Conservation (phyloP, 2,113 vertebrate species). For the Rutilus rutilus region DNA sequence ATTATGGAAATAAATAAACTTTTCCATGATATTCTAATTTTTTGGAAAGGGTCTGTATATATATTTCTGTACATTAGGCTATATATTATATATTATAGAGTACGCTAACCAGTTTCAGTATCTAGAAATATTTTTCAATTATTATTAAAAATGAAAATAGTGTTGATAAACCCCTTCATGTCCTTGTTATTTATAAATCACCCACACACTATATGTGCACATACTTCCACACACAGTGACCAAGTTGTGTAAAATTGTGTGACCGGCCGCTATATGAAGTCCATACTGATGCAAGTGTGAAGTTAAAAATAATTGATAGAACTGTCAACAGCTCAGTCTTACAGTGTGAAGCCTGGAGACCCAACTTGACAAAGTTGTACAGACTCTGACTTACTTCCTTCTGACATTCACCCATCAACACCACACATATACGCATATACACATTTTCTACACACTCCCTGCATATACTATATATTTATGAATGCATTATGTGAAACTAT, state of each 20-base stretch:
- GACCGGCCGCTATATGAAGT: not conserved
- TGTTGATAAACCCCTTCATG: not conserved
- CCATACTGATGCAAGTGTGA: not conserved
- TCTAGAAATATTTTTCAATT: not conserved
- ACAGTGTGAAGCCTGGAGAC: not conserved
- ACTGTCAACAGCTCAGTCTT: slow-evolving; percentile 24
- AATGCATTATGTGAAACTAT: not conserved
- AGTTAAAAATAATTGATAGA: slow-evolving; percentile 29
- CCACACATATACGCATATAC: not conserved
- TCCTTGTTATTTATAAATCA: not conserved
- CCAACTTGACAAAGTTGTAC: not conserved
- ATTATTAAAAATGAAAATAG: too few species aligned
- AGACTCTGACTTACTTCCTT: not conserved
- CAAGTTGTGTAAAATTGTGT: not conserved
- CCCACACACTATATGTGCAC: not conserved
- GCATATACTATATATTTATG: not conserved
- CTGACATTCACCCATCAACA: not conserved
- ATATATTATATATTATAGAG: too few species aligned
- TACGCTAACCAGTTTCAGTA: too few species aligned
- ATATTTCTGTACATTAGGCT: too few species aligned
- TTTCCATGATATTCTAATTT: too few species aligned
- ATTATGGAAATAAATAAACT: too few species aligned
- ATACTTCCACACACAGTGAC: not conserved
- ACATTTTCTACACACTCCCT: too few species aligned
- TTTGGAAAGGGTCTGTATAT: too few species aligned